Base-by-base conservation (phyloP, 2,797 vertebrate genomes). In the Allobates femoralis region DNA sequence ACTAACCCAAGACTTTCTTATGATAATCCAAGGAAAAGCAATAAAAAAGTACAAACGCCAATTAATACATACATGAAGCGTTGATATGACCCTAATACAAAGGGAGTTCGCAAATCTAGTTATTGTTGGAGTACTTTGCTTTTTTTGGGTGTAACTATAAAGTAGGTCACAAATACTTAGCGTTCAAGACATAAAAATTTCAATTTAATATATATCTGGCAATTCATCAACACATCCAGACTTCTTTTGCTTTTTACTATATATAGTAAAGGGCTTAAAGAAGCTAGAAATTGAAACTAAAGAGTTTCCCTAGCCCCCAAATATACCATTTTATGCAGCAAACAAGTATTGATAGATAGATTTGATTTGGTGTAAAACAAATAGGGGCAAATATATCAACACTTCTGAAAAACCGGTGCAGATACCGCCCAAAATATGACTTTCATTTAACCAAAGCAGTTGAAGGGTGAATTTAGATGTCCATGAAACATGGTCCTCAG, bases 21-120 rank as follows among this genome's bases (percentile, higher is more conserved):
- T 62, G 64, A 23, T 51, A 85, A 30, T 80, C 55, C 84, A 85
- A 69, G 46, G 15, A 32, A 66, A 79, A 50, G 28, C 58, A 77
- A 77, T 66, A 55, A 32, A 53, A 69, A 66, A 55, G 34, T n/a
- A 30, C 66, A 73, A 53, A 23, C 28, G 46, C 84, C 62, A 79
- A 85, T 58, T 79, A 30, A 85, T 71, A 79, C 51, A 71, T 53
- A 79, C 26, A 18, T 50, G 60, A 69, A 51, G 21, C 56, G 30
- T 71, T 34, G 34, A 55, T 55, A 50, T 71, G 50, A 66, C 83
- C 46, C 41, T 15, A 78, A 71, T 3, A 79, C 66, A 73, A 73
- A 85, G 34, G 60, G 30, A 23, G 67, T 32, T 34, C 3, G 12
- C 67, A 69, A 18, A 80, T 80, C 7, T 32, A 26, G 23, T 30